phyloP scores from a whole-genome alignment of 1,140 invertebrate species.

The Planococcus citri region DNA sequence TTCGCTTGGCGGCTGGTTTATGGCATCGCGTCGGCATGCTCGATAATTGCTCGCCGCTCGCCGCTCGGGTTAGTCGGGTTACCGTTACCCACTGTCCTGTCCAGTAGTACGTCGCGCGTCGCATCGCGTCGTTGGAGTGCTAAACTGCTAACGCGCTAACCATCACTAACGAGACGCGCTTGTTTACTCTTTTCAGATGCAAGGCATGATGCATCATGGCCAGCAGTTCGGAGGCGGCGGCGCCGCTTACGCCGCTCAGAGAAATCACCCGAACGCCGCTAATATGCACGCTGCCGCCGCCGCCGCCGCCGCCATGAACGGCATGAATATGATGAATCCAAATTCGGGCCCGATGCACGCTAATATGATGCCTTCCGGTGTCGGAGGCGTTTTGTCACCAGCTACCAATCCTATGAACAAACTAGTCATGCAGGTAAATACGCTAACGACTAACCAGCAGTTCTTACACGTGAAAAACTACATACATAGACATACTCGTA shows the following conservation, averaged over 20 bases:
- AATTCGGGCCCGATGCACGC: constrained; percentile 37
- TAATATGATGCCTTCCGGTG: constrained; percentile 44
- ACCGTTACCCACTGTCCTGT: no score
- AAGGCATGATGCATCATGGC: constrained; percentile 11
- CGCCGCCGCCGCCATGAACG: constrained; percentile 33
- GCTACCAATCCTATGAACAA: constrained; percentile 34
- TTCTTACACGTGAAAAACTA: no score
- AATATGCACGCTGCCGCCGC: neutral
- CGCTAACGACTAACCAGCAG: no score
- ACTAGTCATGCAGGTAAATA: constrained; percentile 45
- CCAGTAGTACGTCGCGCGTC: no score
- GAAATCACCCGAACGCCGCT: neutral
- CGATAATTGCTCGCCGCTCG: no score
- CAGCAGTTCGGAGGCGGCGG: constrained; percentile 22
- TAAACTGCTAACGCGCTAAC: no score
- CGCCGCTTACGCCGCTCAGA: neutral
- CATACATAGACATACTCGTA: no score
- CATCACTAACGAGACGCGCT: no score
- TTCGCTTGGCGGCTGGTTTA: no score
- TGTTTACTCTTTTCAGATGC: constrained; percentile 11
- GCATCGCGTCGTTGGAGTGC: no score
- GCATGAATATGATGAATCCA: constrained; percentile 35
- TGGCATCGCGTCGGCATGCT: no score
- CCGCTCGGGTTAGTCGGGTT: no score
- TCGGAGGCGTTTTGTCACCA: constrained; percentile 34